Base-by-base conservation (phyloP, 2,797 vertebrate genomes). In the Eutrigla gurnardus region DNA sequence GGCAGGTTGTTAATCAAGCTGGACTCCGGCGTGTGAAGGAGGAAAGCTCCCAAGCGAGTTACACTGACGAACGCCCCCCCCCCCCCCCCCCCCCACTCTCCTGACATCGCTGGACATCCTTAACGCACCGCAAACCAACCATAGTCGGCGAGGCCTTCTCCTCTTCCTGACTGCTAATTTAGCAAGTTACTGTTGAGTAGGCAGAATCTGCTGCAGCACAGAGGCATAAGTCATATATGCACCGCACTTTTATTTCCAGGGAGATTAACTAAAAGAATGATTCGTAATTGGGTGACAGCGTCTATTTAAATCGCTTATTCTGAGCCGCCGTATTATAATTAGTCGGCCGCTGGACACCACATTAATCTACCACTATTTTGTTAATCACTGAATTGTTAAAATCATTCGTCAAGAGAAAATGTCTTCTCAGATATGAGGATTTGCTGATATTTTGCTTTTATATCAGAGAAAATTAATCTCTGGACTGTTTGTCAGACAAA, bases 1-100 rank as follows among this genome's bases (percentile, higher is more conserved):
- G 88, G 91, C 91, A 92, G 92, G 87, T 85, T 91, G 93, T 91
- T 93, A 94, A 94, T 93, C 90, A 92, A 82, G 84, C 82, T 84
- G 88, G 81, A 92, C 74, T 37, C 54, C 25, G 55, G 73, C 43
- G 71, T 84, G 77, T 68, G 62, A 80, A 83, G 83, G 83, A 77
- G 67, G 74, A 78, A 84, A 53, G 76, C 86, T 90, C 76, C 88
- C 86, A 75, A 75, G 90, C 67, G 83, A 87, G 83, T 78, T 83
- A 78, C 67, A 59, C 79, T 83, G 86, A 86, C 52, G 33, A 80
- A 70, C 67, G 5, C 50, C 36, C 5, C 3, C 7, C 15, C 37
- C 12, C 39, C 37, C 4, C 32, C 10, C 4, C 3, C 25, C 12
- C n/a, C 15, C 4, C 15, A 9, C 15, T n/a, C 43, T 2, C 32